Percentiles rank a stretch among this genome's conserved stretches.
These are phyloP conservation scores for Nesometra sesokonis DNA, from an alignment of 35 echinoderm and acorn worm genomes.

Conservation along the genomic window DNA sequence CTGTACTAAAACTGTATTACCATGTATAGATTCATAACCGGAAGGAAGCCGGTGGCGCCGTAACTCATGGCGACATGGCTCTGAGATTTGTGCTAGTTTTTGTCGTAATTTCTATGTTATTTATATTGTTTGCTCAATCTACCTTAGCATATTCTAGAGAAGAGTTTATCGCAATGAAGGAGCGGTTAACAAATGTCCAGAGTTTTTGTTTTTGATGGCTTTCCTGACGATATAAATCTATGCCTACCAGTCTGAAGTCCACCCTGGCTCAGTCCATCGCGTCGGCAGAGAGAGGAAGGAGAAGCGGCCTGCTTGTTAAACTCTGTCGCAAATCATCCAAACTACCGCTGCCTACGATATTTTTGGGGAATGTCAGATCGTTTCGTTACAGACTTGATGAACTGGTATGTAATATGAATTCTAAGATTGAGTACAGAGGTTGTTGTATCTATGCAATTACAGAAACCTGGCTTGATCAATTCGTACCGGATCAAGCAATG, in stretches of 20 bases:
- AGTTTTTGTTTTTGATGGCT: neutral
- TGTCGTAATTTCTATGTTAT: too few relatives aligned
- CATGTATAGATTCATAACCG: too few relatives aligned
- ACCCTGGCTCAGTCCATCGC: neutral
- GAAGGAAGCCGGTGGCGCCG: too few relatives aligned
- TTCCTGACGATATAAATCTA: neutral
- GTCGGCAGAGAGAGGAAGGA: neutral
- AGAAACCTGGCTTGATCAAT: conserved; percentile 6
- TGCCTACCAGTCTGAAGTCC: neutral
- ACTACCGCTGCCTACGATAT: conserved; percentile 21
- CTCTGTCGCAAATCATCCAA: neutral
- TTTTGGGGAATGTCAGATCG: neutral
- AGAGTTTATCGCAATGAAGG: neutral
- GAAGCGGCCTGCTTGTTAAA: neutral
- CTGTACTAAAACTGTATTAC: too few relatives aligned
- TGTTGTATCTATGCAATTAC: neutral
- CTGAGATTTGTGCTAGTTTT: too few relatives aligned
- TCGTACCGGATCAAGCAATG: neutral
- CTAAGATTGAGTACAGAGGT: neutral
- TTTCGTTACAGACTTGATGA: neutral
- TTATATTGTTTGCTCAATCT: neutral
- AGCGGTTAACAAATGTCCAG: neutral
- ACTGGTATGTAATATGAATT: neutral
- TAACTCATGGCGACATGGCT: too few relatives aligned
- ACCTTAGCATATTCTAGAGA: neutral